These are phyloP conservation scores for Troides aeacus DNA, from an alignment of 2,888 invertebrate species.

Conservation along the genomic window DNA sequence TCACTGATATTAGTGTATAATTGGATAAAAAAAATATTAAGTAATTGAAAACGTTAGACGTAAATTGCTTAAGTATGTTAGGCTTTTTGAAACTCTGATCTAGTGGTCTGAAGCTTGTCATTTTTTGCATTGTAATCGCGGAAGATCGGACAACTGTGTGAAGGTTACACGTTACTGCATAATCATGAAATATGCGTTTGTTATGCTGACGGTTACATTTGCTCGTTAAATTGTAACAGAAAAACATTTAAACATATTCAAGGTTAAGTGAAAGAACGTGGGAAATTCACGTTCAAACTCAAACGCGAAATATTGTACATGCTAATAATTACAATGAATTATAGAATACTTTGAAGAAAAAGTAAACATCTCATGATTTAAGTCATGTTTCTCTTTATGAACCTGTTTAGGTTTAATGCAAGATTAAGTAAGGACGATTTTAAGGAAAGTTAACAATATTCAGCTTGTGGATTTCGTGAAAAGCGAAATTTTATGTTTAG, in stretches of 20 bases:
- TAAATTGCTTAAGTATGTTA: neutral
- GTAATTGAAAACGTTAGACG: neutral
- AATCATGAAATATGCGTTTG: constrained; percentile 31
- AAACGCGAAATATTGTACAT: constrained; percentile 11
- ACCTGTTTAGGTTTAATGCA: neutral
- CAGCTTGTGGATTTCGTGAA: too few species aligned
- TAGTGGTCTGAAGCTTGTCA: constrained; percentile 20
- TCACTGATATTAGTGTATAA: too few species aligned
- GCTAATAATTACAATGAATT: constrained; percentile 2
- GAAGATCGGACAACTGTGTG: constrained; percentile 41
- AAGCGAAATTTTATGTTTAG: too few species aligned
- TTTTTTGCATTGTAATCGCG: constrained; percentile 35
- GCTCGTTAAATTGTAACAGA: constrained; percentile 24
- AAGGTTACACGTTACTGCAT: constrained; percentile 38
- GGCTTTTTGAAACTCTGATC: constrained; percentile 9
- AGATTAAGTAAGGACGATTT: neutral
- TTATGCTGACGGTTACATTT: constrained; percentile 31
- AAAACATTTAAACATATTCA: constrained; percentile 22
- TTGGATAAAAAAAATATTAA: too few species aligned
- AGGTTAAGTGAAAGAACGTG: constrained; percentile 36
- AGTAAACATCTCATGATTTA: neutral
- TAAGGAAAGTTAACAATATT: neutral
- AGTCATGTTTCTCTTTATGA: neutral
- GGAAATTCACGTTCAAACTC: constrained; percentile 22
- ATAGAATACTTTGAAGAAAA: constrained; percentile 1